These are phyloP conservation scores for Cyclura pinguis DNA, from an alignment of 2,797 vertebrate species.

Conservation along the genomic window DNA sequence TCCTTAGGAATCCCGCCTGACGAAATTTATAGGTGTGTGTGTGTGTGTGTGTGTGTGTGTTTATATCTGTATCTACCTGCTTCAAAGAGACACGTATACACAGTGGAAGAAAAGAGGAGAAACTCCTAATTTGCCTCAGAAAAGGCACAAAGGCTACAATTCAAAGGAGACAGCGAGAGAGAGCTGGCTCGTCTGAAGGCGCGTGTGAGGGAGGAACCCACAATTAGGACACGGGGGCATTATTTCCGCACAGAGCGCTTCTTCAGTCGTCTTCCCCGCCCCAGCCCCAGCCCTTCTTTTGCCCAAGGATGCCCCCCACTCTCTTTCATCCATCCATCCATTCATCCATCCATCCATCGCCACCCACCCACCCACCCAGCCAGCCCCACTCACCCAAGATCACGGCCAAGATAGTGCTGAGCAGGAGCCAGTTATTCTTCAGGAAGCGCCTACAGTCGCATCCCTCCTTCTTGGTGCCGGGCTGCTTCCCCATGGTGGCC, in stretches of 20 bases:
- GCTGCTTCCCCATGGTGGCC: constrained; percentile 81
- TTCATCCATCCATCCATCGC: no score
- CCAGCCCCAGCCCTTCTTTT: background rate
- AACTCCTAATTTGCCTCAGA: no score
- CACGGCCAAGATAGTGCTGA: constrained; percentile 89
- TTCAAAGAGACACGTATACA: no score
- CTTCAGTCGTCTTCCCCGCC: background rate
- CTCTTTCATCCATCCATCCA: no score
- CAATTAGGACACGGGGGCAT: no score
- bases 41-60: background rate
- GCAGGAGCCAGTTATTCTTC: constrained; percentile 91
- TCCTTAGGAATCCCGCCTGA: background rate
- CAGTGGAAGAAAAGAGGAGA: no score
- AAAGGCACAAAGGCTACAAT: background rate
- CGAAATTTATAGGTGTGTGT: background rate
- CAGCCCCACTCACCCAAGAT: constrained; percentile 87
- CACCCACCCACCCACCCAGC: no score
- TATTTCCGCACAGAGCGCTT: background rate
- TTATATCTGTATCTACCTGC: background rate
- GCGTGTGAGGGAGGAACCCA: no score
- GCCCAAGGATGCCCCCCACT: background rate
- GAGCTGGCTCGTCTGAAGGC: background rate
- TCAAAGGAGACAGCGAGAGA: no score
- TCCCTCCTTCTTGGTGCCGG: constrained; percentile 64
- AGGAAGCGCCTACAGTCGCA: constrained; percentile 82